Evolutionary conservation across 2,113 vertebrate species (phyloP).

Genomic region (Eolophus roseicapilla): DNA sequence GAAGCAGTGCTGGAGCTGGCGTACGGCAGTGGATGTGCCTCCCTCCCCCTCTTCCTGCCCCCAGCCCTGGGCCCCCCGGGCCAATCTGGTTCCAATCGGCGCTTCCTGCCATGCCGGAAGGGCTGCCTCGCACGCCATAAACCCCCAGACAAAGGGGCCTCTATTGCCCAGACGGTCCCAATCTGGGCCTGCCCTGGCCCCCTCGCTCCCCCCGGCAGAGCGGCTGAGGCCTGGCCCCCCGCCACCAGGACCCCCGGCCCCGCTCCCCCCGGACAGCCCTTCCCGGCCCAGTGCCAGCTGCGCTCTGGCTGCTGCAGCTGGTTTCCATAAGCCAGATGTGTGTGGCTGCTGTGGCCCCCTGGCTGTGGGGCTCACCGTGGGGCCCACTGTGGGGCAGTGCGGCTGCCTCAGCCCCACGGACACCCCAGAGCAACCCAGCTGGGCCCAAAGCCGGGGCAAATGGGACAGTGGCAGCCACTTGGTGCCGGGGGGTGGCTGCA

Average conservation of each 20-base stretch:
- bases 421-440: background rate
- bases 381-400: background rate
- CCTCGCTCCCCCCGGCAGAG: background rate
- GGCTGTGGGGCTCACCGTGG: background rate
- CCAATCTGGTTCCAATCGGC: conserved; percentile 85
- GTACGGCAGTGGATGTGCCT: background rate
- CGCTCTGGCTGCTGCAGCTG: conserved; percentile 31
- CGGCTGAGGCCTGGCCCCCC: background rate
- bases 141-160: conserved; percentile 80
- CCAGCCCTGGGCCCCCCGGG: conserved; percentile 48
- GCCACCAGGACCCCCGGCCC: background rate
- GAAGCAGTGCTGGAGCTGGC: background rate
- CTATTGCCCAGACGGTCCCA: conserved; percentile 66
- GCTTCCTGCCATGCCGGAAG: conserved; percentile 86
- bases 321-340: conserved; percentile 57
- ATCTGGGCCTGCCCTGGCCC: conserved; percentile 48
- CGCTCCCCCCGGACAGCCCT: background rate
- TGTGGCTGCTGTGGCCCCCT: background rate
- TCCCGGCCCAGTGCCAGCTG: conserved; percentile 44
- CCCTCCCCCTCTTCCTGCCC: conserved; percentile 50
- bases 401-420: background rate
- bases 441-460: fast-evolving
- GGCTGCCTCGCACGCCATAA: conserved; percentile 78
- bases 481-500: background rate
- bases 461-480: fast-evolving